Evolutionary conservation across 2,113 vertebrate genomes (phyloP), one percentile per base, ranked within the genome.

Genomic region (Casuarius casuarius): DNA sequence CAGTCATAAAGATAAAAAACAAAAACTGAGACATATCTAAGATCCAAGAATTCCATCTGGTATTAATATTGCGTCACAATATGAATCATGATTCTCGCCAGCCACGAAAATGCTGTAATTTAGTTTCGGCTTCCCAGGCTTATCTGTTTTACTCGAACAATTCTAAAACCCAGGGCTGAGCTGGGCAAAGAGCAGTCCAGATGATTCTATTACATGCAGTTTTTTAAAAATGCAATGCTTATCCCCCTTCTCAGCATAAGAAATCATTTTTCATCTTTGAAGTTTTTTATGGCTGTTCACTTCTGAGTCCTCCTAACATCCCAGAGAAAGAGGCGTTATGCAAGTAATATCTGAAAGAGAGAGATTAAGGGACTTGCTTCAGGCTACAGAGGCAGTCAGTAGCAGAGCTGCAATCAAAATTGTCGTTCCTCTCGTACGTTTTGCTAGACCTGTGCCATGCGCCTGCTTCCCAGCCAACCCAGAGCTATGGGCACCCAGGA

Each of bases 171-270:
- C 16, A 31, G 49, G 49, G 8, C 48, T 78, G 65, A 75, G 28
- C 54, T 75, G 12, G 44, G 21, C 29, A 81, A 63, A 73, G 14
- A 73, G 42, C 66, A 85, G 29, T 22, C 29, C 72, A n/a, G 23
- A 28, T 80, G 7, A 84, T 44, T 79, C 40, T 66, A 58, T 58
- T 31, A n/a, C 0, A 0, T 19, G 14, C 0, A 1, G 0, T 0
- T 23, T 62, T 74, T 63, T 51, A 84, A 1, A 6, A 63, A 86
- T 70, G 29, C 14, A 82, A 81, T 67, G 5, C 38, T 25, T 61
- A 6, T 46, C 4, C 11, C 38, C 5, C 10, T 81, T 89, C 52
- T 23, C 14, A 76, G 26, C 12, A 15, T 25, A 77, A 49, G 2
- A 31, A 46, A 10, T 76, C 5, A 40, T 79, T 94, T 92, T 82